Evolutionary conservation across 2,113 vertebrate species (phyloP).

Genomic region (Leucopsar rothschildi): DNA sequence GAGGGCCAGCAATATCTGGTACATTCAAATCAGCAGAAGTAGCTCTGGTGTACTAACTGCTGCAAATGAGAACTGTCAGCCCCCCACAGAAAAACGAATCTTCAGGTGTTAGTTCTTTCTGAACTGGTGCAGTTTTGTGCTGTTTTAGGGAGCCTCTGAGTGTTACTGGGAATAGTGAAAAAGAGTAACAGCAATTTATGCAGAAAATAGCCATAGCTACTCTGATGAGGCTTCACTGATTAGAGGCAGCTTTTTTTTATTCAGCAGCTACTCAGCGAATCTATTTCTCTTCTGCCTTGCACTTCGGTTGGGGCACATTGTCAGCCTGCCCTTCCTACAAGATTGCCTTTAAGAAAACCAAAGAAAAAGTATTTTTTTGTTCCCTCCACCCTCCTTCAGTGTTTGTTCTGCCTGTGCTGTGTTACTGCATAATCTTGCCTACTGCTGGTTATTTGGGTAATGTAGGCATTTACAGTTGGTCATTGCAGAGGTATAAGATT

Average conservation of each 20-base stretch:
- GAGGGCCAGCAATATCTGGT: constrained; percentile 4
- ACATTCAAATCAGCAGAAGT: neutral
- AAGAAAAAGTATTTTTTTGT: neutral
- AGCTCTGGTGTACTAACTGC: neutral
- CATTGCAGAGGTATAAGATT: neutral
- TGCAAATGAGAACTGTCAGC: neutral
- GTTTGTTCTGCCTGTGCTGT: neutral
- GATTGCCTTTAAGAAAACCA: neutral
- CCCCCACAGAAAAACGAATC: neutral
- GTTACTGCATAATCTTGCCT: neutral
- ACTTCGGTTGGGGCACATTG: neutral
- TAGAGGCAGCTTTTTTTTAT: neutral
- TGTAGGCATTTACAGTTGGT: neutral
- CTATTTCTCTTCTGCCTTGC: neutral
- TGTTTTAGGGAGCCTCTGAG: neutral
- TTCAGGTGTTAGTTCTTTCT: neutral
- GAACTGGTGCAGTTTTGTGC: neutral
- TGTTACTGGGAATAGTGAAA: neutral
- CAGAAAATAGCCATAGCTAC: neutral
- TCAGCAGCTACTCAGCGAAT: neutral
- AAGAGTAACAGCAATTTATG: neutral
- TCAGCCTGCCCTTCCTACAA: neutral
- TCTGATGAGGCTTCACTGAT: neutral
- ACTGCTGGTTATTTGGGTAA: neutral
- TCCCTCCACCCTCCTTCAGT: neutral